Base-by-base conservation (phyloP, 2,113 vertebrate genomes). In the Passer montanus region DNA sequence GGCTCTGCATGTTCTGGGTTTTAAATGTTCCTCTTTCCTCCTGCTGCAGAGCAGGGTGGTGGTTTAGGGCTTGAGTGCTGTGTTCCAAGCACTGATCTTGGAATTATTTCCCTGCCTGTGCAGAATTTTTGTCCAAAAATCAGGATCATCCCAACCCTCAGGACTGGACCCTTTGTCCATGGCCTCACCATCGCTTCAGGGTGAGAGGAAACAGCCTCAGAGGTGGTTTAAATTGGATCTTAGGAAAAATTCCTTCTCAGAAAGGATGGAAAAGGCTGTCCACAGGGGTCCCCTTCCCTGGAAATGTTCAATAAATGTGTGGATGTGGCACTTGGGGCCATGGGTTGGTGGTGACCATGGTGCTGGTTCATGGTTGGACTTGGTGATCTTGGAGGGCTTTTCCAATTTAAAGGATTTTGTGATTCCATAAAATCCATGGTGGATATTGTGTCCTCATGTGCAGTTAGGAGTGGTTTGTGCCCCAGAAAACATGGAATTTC, bases 271-370 rank as follows among this genome's bases (percentile, higher is more conserved):
- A 68, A 46, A 41, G 21, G 30, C 15, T 55, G 17, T n/a, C 24
- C 62, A 55, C n/a, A 21, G 30, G 9, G 0, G 4, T 62, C 1
- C 0, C 1, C 5, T 28, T 14, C 21, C 55, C 14, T 33, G 41
- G 63, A 18, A 76, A 4, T 15, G 17, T 22, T 35, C 0, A 13
- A 10, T 15, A 21, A 22, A 35, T 0, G 2, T 43, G n/a, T 62
- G 79, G 47, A 15, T 83, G 62, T 35, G 41, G 24, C 47, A 18
- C 14, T 1, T 12, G 60, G 13, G 39, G 35, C n/a, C 10, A 0
- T 3, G 21, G 30, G 1, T 1, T 22, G 33, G 59, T 11, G 37
- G 27, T 46, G 60, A 10, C 27, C 14, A 0, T 10, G 23, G 18
- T 18, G n/a, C 24, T 30, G 11, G 9, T 1, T 43, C 35, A 8